Percentiles rank a stretch among this genome's conserved stretches.
Conservation (phyloP, 2,888 invertebrate species). For the Apeira syringaria region DNA sequence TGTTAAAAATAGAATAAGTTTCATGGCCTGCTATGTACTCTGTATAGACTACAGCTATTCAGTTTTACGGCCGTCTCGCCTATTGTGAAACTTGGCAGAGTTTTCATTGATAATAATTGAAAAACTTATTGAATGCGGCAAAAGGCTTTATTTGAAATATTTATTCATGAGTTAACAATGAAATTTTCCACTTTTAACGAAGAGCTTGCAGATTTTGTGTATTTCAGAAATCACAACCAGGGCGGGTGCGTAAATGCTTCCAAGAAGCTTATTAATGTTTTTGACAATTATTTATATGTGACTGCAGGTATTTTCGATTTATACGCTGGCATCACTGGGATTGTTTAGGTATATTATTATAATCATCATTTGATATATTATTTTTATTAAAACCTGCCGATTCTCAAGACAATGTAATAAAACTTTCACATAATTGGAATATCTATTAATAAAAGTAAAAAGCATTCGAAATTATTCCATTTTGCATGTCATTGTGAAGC, state of each 20-base stretch:
- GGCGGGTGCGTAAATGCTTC: not conserved
- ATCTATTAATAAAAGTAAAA: too few species aligned
- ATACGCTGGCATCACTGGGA: too few species aligned
- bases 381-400: too few species aligned
- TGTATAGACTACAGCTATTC: constrained; percentile 7
- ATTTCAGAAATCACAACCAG: constrained; percentile 4
- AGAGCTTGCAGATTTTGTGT: constrained; percentile 23
- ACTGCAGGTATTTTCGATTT: too few species aligned
- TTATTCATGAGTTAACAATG: constrained; percentile 30
- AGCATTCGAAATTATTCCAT: too few species aligned
- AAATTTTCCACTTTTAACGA: constrained; percentile 23
- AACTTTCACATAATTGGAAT: too few species aligned
- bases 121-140: constrained; percentile 49
- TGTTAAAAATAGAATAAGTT: not conserved
- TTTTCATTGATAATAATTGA: constrained; percentile 48
- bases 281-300: too few species aligned
- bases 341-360: too few species aligned
- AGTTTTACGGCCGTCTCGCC: constrained; percentile 18
- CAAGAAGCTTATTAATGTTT: not conserved
- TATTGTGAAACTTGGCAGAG: constrained; percentile 41
- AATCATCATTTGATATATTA: too few species aligned
- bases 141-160: constrained; percentile 36
- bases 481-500: too few species aligned
- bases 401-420: too few species aligned
- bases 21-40: not conserved